These are phyloP conservation scores for Columba livia DNA, from an alignment of 2,113 vertebrate species.

Conservation along the genomic window DNA sequence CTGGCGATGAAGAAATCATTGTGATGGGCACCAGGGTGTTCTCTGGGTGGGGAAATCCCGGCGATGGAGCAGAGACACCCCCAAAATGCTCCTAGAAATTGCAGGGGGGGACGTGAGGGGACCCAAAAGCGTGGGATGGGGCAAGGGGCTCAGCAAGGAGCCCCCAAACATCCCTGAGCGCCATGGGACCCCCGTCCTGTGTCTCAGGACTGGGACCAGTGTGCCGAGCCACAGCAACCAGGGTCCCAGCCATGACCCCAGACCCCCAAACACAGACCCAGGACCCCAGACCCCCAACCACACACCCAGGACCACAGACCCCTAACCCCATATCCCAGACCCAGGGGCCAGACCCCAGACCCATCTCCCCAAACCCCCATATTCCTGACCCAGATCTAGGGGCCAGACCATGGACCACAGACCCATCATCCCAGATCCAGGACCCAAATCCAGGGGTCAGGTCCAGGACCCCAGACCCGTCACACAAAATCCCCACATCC, in stretches of 20 bases:
- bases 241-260: background rate
- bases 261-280: background rate
- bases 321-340: background rate
- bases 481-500: too few species aligned
- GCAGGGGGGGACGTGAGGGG: too few species aligned
- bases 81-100: background rate
- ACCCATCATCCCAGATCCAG: too few species aligned
- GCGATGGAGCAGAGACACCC: background rate
- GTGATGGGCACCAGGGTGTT: rapidly evolving
- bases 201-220: background rate
- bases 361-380: too few species aligned
- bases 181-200: rapidly evolving
- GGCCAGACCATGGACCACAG: too few species aligned
- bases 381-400: too few species aligned
- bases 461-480: too few species aligned
- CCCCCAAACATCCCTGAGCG: rapidly evolving
- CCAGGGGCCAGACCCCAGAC: background rate
- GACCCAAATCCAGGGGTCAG: too few species aligned
- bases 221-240: background rate
- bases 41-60: rapidly evolving
- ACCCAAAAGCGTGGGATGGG: background rate
- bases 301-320: background rate
- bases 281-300: too few species aligned
- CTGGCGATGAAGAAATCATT: rapidly evolving
- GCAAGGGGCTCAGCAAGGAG: background rate